These are phyloP conservation scores for Pimpla rufipes DNA, from an alignment of 2,888 invertebrate species.

Conservation along the genomic window DNA sequence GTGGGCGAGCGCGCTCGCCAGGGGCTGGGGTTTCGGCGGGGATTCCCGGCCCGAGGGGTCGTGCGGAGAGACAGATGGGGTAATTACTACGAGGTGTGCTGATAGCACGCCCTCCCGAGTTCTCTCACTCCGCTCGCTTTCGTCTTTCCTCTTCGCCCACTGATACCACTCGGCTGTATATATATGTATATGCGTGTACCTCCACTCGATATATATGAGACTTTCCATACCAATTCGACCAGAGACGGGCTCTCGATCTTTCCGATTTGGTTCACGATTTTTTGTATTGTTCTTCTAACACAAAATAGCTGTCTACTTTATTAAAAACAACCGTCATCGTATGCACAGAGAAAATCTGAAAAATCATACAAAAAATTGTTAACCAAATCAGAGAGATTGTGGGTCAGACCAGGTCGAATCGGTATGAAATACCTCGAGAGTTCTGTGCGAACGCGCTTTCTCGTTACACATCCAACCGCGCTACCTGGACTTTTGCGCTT, in stretches of 20 bases:
- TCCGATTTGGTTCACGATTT: too few relatives aligned
- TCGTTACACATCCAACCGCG: conserved; percentile 46
- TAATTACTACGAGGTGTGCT: conserved; percentile 78
- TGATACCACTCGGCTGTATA: conserved; percentile 5
- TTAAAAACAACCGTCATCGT: too few relatives aligned
- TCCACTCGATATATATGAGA: not conserved
- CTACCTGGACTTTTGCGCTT: conserved; percentile 34
- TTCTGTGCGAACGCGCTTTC: conserved; percentile 33
- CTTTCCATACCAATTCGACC: too few relatives aligned
- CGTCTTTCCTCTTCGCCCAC: conserved; percentile 33
- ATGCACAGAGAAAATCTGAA: too few relatives aligned
- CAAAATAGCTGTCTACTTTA: too few relatives aligned
- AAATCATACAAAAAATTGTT: too few relatives aligned
- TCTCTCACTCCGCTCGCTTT: conserved; percentile 43
- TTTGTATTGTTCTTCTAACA: too few relatives aligned
- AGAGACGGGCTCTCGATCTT: too few relatives aligned
- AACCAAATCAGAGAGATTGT: too few relatives aligned
- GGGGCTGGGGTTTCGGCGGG: conserved; percentile 55
- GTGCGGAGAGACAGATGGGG: conserved; percentile 77
- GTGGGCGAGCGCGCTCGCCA: conserved; percentile 59
- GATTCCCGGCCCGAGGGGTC: conserved; percentile 74
- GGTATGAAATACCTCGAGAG: conserved; percentile 22
- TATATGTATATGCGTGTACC: not conserved
- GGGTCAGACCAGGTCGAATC: too few relatives aligned
- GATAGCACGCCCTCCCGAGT: conserved; percentile 75